Evolutionary conservation across 2,113 vertebrate genomes (phyloP).

Genomic region (Pitta sordida): DNA sequence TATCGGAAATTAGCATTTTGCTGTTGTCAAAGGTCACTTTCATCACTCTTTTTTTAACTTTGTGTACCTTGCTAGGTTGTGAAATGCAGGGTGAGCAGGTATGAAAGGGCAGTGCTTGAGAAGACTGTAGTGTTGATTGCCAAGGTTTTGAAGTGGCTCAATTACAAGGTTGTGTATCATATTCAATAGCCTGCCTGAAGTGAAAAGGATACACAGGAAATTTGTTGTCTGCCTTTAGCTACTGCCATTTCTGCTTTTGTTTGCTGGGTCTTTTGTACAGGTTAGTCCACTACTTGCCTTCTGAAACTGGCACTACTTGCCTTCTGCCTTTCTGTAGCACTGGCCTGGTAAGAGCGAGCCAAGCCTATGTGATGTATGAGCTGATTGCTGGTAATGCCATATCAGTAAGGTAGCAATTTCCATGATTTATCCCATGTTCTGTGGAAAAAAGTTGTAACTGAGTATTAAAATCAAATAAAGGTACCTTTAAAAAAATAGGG

Average conservation of each 20-base stretch:
- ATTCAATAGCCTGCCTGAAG: background rate
- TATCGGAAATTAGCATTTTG: background rate
- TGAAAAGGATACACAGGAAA: background rate
- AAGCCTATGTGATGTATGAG: background rate
- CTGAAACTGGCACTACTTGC: background rate
- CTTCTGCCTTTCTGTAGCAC: background rate
- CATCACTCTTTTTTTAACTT: background rate
- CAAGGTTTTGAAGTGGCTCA: background rate
- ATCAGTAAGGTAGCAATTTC: background rate
- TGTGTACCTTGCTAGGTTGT: fast-evolving
- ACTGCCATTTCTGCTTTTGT: background rate
- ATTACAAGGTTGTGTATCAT: background rate
- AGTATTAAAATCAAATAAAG: background rate
- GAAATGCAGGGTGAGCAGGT: background rate
- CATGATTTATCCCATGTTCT: background rate
- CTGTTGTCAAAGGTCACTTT: background rate
- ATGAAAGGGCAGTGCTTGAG: background rate
- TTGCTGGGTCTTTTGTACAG: background rate
- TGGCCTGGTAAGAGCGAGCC: background rate
- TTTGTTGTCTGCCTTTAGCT: background rate
- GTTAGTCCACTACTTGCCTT: background rate
- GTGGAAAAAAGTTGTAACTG: background rate
- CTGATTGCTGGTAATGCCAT: background rate
- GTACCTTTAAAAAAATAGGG: background rate
- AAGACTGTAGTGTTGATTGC: background rate